A percentile compares a stretch with the other conserved stretches of the same genome.
phyloP scores from a whole-genome alignment of 2,888 invertebrate genomes.

The Erebia palarica region DNA sequence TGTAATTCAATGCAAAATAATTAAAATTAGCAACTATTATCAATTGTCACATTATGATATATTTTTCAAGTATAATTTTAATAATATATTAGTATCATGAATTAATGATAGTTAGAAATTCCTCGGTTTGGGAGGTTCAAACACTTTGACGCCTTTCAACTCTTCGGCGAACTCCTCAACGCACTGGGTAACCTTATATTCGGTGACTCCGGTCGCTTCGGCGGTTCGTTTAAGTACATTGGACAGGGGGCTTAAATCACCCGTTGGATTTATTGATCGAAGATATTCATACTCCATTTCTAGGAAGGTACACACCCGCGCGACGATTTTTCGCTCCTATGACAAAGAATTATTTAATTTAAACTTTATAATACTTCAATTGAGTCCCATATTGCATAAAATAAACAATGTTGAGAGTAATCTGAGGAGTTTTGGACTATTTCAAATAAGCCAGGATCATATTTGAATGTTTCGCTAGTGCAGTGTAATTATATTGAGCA shows the following conservation, averaged over 20 bases:
- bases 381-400: background rate
- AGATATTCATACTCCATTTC: conserved; percentile 5
- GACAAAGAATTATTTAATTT: background rate
- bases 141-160: background rate
- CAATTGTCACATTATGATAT: too few species aligned
- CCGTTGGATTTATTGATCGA: background rate
- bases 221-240: conserved; percentile 11
- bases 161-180: background rate
- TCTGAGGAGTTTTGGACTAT: too few species aligned
- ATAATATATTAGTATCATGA: too few species aligned
- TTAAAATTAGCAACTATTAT: too few species aligned
- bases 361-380: background rate
- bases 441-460: too few species aligned
- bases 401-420: background rate
- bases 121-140: background rate
- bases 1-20: too few species aligned
- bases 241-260: conserved; percentile 14
- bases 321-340: conserved; percentile 17
- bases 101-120: background rate
- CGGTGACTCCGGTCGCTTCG: conserved; percentile 8
- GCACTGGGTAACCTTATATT: background rate
- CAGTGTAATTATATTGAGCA: too few species aligned
- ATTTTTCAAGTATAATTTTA: too few species aligned
- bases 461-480: too few species aligned
- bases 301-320: conserved; percentile 12